phyloP scores from a whole-genome alignment of 1,140 invertebrate genomes.

The Condylostylus longicornis region DNA sequence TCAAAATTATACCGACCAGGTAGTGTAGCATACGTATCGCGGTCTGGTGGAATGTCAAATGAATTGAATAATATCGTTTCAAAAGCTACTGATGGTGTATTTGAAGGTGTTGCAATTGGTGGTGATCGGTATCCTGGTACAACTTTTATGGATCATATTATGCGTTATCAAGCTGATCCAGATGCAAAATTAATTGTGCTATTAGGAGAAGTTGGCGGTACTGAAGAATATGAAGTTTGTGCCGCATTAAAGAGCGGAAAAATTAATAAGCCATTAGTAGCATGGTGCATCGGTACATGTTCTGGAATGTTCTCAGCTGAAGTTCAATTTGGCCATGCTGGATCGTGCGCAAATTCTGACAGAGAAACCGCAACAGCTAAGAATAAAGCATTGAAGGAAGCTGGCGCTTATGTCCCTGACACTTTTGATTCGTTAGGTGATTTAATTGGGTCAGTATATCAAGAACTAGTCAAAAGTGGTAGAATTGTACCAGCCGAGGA shows the following conservation, averaged over 20 bases:
- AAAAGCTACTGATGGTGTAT: constrained; percentile 92
- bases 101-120: constrained; percentile 98
- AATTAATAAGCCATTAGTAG: constrained; percentile 89
- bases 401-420: constrained; percentile 78
- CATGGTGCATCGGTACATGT: constrained; percentile 96
- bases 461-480: constrained; percentile 64
- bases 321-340: constrained; percentile 99
- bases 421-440: constrained; percentile 85
- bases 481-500: constrained; percentile 77
- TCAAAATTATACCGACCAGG: constrained; percentile 94
- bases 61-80: constrained; percentile 98
- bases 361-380: constrained; percentile 90
- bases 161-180: constrained; percentile 62
- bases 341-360: constrained; percentile 90
- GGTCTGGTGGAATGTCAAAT: constrained; percentile 99
- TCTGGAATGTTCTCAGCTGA: constrained; percentile 88
- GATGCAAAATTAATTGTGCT: constrained; percentile 90
- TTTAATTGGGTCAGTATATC: constrained; percentile 54
- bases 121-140: constrained; percentile 97
- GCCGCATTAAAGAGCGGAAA: constrained; percentile 63
- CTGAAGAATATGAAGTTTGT: constrained; percentile 97
- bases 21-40: constrained; percentile 93
- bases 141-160: constrained; percentile 95
- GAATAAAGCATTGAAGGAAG: constrained; percentile 67
- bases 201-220: constrained; percentile 94